Evolutionary conservation across 2,797 vertebrate species (phyloP).

Genomic region (Neopelma chrysocephalum): DNA sequence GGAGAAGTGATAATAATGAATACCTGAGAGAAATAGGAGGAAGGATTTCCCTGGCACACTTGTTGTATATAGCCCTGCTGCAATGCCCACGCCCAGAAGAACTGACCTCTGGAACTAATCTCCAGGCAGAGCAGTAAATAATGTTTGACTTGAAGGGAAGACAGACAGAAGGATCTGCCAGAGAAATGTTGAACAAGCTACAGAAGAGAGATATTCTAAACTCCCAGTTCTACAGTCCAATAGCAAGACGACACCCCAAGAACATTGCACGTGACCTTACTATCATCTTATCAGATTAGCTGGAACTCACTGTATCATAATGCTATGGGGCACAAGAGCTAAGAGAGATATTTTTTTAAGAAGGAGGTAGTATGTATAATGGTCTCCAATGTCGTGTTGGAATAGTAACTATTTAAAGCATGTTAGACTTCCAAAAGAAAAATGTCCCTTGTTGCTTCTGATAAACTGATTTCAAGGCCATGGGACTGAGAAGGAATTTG

Average conservation of each 20-base stretch:
- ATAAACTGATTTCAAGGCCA: slow-evolving; percentile 37
- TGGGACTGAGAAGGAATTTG: slow-evolving; percentile 32
- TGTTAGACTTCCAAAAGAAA: slow-evolving; percentile 34
- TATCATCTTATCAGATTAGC: slow-evolving; percentile 24
- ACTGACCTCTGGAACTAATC: neutral
- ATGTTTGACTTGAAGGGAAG: neutral
- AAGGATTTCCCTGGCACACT: neutral
- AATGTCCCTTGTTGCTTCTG: slow-evolving; percentile 39
- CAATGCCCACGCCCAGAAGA: neutral
- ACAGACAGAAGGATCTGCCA: neutral
- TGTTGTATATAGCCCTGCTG: neutral
- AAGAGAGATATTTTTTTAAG: neutral
- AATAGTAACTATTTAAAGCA: slow-evolving; percentile 57
- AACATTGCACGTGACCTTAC: neutral
- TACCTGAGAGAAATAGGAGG: neutral
- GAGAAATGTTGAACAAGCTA: neutral
- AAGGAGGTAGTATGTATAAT: neutral
- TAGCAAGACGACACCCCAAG: neutral
- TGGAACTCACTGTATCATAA: neutral
- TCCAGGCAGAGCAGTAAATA: neutral
- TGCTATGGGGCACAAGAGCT: neutral
- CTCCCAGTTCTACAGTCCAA: neutral
- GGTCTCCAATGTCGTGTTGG: neutral
- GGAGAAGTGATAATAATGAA: neutral
- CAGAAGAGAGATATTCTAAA: neutral